phyloP scores from a whole-genome alignment of 2,797 vertebrate genomes.

The Hoplostethus mediterraneus region DNA sequence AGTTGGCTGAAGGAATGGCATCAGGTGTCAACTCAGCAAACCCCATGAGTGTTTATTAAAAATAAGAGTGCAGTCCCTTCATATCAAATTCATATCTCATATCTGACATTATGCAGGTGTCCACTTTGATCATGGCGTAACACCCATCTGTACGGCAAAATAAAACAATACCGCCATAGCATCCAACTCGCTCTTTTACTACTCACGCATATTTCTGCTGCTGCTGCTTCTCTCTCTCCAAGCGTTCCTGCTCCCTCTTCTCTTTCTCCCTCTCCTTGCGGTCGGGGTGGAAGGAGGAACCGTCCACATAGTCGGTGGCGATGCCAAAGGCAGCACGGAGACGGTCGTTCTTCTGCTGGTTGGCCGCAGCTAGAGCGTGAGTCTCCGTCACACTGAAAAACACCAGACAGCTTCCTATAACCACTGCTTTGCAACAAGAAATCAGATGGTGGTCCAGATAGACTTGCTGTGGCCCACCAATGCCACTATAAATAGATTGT shows the following conservation, averaged over 20 bases:
- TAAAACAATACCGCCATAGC: too few species aligned
- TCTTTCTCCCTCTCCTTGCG: constrained; percentile 89
- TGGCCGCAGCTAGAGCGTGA: constrained; percentile 92
- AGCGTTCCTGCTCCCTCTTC: constrained; percentile 84
- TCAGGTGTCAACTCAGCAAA: too few species aligned
- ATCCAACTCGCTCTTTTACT: background rate
- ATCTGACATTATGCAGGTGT: too few species aligned
- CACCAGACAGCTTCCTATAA: background rate
- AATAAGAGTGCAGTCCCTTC: too few species aligned
- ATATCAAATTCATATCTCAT: too few species aligned
- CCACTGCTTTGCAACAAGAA: background rate
- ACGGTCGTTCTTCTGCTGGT: constrained; percentile 94
- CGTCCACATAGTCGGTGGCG: constrained; percentile 91
- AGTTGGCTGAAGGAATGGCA: too few species aligned
- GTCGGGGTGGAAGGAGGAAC: constrained; percentile 93
- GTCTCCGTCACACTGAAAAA: constrained; percentile 89
- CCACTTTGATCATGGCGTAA: too few species aligned
- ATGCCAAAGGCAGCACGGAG: constrained; percentile 93
- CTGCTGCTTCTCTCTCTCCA: constrained; percentile 84
- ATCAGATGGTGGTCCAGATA: too few species aligned
- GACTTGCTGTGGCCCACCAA: too few species aligned
- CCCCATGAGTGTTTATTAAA: too few species aligned
- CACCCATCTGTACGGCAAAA: too few species aligned
- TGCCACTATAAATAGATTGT: too few species aligned
- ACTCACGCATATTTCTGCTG: constrained; percentile 85